Evolutionary conservation across 2,113 vertebrate genomes (phyloP).

Genomic region (Kryptolebias marmoratus): DNA sequence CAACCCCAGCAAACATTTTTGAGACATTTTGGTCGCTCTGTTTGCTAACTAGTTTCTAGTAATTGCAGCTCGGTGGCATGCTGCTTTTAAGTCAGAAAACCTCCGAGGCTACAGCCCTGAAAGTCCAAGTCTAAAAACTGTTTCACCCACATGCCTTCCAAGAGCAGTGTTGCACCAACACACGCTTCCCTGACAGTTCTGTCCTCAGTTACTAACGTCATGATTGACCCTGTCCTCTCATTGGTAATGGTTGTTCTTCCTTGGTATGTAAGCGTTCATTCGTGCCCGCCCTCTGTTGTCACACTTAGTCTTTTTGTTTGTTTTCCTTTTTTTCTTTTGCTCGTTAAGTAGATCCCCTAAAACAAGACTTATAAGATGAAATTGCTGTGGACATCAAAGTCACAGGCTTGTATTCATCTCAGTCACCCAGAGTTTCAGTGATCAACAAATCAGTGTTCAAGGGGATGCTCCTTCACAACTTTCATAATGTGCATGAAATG

Average conservation of each 20-base stretch:
- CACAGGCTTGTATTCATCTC: slow-evolving; percentile 50
- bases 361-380: slow-evolving; percentile 51
- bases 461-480: slow-evolving; percentile 45
- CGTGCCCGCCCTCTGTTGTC: slow-evolving; percentile 64
- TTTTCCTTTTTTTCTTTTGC: slow-evolving; percentile 31
- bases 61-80: too few species aligned
- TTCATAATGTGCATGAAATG: slow-evolving; percentile 69
- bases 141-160: slow-evolving; percentile 19
- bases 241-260: slow-evolving; percentile 72
- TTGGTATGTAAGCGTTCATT: slow-evolving; percentile 75
- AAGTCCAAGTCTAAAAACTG: too few species aligned
- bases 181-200: slow-evolving; percentile 15
- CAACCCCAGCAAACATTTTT: too few species aligned
- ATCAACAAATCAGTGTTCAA: slow-evolving; percentile 46
- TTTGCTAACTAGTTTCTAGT: too few species aligned
- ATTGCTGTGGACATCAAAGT: slow-evolving; percentile 45
- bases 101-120: too few species aligned
- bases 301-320: slow-evolving; percentile 41
- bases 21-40: too few species aligned
- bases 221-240: slow-evolving; percentile 66
- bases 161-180: slow-evolving; percentile 67
- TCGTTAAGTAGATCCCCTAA: slow-evolving; percentile 62
- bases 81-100: too few species aligned
- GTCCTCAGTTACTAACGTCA: slow-evolving; percentile 64
- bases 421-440: slow-evolving; percentile 50